Conservation (phyloP, 23 tunicate genomes). For the Styela plicata region DNA sequence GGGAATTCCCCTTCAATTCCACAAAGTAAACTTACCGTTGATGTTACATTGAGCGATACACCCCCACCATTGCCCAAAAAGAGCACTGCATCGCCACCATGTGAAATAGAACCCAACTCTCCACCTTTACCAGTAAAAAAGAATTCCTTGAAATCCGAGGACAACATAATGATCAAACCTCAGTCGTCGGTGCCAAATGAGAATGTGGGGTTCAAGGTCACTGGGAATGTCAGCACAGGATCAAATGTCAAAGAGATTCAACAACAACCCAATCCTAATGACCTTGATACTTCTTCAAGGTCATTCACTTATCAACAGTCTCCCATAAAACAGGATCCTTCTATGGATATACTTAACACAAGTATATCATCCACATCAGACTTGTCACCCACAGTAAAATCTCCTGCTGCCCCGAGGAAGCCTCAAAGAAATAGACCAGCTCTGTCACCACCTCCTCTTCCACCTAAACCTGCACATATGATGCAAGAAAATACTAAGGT, state of each 20-base stretch:
- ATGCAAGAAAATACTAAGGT: slow-evolving; percentile 23
- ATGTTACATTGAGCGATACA: neutral
- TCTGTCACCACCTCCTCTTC: slow-evolving; percentile 50
- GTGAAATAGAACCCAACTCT: neutral
- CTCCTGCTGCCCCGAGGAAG: slow-evolving; percentile 47
- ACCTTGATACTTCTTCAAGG: no score
- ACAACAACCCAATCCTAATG: neutral
- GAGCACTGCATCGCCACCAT: slow-evolving; percentile 9
- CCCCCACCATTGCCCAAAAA: slow-evolving; percentile 14
- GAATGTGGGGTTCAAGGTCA: no score
- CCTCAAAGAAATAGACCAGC: slow-evolving; percentile 41
- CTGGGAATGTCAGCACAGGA: no score
- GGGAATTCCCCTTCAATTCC: neutral
- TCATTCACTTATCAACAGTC: neutral
- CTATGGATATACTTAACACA: neutral
- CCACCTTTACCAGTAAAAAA: neutral
- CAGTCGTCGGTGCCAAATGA: no score
- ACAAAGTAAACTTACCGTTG: neutral
- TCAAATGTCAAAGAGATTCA: neutral
- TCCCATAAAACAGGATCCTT: neutral
- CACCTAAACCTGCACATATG: slow-evolving; percentile 68
- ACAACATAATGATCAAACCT: no score
- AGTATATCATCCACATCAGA: neutral
- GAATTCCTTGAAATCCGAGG: neutral
- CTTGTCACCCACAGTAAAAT: neutral